A percentile compares a stretch with the other conserved stretches of the same genome.
Evolutionary conservation across 1,140 invertebrate genomes (phyloP).

Genomic region (Ceratoteleas bidentatus): DNA sequence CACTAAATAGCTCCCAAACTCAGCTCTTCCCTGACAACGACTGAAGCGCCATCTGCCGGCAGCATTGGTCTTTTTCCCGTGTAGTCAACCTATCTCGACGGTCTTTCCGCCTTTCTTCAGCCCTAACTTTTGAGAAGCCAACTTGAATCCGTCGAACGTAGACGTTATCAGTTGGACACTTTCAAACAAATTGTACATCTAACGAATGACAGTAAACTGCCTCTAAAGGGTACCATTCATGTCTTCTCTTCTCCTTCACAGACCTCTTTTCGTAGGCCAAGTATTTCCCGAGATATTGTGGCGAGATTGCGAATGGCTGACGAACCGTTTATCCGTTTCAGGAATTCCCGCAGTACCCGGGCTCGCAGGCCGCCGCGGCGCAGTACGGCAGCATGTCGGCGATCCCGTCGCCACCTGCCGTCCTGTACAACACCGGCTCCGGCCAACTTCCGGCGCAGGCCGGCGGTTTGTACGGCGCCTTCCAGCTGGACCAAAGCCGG

Average conservation of each 20-base stretch:
- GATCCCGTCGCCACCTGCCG: conserved; percentile 90
- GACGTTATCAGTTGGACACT: conserved; percentile 7
- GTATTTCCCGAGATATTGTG: background rate
- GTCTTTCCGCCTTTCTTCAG: too few relatives aligned
- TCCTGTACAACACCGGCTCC: conserved; percentile 89
- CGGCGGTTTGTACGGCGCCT: conserved; percentile 88
- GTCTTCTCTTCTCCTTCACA: conserved; percentile 1
- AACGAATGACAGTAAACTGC: conserved; percentile 18
- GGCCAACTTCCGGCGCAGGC: conserved; percentile 87
- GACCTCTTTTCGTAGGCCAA: too few relatives aligned
- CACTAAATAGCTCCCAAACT: too few relatives aligned
- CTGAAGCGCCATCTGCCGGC: too few relatives aligned
- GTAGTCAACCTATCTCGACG: too few relatives aligned
- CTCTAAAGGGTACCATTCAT: conserved; percentile 11
- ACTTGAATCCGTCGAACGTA: too few relatives aligned
- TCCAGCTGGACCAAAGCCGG: conserved; percentile 84
- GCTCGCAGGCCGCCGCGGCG: conserved; percentile 78
- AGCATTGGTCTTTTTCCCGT: too few relatives aligned
- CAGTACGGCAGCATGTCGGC: conserved; percentile 90
- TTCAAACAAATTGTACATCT: conserved; percentile 56
- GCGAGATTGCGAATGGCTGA: background rate
- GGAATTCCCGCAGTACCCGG: conserved; percentile 79
- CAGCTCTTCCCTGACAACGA: too few relatives aligned
- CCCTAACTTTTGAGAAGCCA: too few relatives aligned
- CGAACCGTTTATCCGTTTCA: conserved; percentile 49